phyloP scores from a whole-genome alignment of 2,797 vertebrate species.

The Acropternis orthonyx region DNA sequence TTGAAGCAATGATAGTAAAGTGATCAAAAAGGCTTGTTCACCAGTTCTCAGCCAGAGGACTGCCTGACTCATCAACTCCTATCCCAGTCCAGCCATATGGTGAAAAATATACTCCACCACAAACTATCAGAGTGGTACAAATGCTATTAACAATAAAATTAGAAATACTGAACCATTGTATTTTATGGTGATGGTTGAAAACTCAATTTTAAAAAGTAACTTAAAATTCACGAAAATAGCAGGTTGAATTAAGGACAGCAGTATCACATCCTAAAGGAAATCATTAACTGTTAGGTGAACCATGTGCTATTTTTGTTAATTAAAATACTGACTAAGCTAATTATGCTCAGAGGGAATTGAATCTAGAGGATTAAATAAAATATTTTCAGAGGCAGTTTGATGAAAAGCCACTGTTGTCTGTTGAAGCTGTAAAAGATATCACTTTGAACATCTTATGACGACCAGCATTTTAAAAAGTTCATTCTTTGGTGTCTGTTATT shows the following conservation, averaged over 20 bases:
- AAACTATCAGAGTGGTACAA: neutral
- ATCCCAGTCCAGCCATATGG: neutral
- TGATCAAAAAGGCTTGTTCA: neutral
- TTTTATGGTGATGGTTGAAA: neutral
- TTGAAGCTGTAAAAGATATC: neutral
- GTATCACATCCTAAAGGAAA: neutral
- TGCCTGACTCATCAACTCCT: neutral
- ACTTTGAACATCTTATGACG: neutral
- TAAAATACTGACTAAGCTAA: conserved; percentile 32
- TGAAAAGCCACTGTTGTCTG: neutral
- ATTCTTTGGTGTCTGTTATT: neutral
- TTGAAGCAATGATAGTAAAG: neutral
- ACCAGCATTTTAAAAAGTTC: neutral
- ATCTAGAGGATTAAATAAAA: neutral
- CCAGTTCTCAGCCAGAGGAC: neutral
- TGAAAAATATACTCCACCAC: neutral
- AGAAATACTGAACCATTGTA: neutral
- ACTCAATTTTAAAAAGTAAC: neutral
- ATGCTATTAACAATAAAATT: neutral
- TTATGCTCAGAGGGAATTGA: conserved; percentile 14
- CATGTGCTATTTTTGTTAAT: neutral
- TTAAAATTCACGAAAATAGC: neutral
- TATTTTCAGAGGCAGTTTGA: neutral
- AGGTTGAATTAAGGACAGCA: neutral
- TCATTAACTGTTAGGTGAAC: conserved; percentile 5